phyloP scores from a whole-genome alignment of 1,140 invertebrate species.

The Apis cerana region DNA sequence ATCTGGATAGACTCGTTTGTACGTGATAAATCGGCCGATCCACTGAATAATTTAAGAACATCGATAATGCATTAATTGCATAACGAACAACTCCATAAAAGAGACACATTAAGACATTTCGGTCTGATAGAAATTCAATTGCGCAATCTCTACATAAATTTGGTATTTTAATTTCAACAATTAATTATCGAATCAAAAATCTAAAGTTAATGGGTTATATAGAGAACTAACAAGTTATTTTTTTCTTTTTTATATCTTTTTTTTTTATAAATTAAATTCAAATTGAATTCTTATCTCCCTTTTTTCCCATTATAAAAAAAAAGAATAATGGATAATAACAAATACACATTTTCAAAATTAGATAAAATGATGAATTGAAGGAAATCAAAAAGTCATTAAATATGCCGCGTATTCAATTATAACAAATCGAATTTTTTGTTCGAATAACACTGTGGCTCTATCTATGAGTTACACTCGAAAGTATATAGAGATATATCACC shows the following conservation, averaged over 20 bases:
- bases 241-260: too few relatives aligned
- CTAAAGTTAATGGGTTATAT: background rate
- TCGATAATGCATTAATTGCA: constrained; percentile 16
- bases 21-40: background rate
- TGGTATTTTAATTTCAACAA: too few relatives aligned
- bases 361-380: too few relatives aligned
- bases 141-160: background rate
- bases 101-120: background rate
- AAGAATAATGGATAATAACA: too few relatives aligned
- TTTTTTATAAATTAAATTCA: too few relatives aligned
- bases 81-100: background rate
- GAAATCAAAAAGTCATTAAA: too few relatives aligned
- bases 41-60: background rate
- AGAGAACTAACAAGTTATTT: background rate
- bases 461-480: background rate
- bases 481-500: background rate
- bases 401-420: too few relatives aligned
- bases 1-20: constrained; percentile 27
- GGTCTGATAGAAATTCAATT: background rate
- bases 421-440: background rate
- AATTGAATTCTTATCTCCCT: too few relatives aligned
- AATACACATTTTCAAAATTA: too few relatives aligned
- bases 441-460: background rate
- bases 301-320: too few relatives aligned
- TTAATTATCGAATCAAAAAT: too few relatives aligned